Evolutionary conservation across 2,113 vertebrate species (phyloP), one percentile per base, ranked within the genome.

Genomic region (human (Homo sapiens)): DNA sequence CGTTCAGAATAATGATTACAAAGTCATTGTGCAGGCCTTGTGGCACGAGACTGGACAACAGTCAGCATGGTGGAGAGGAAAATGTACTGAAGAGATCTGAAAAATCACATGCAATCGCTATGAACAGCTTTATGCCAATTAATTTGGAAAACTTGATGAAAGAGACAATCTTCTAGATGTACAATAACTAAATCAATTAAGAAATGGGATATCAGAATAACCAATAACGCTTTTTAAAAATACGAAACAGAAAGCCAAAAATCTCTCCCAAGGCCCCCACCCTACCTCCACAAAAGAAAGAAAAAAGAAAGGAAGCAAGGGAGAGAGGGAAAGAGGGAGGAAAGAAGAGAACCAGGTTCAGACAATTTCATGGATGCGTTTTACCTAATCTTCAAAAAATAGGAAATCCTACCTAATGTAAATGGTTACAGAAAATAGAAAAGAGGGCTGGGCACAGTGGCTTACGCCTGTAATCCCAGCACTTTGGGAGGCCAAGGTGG

Each of bases 181-280:
- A 86, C 93, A 95, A 90, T 75, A 90, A 78, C 52, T 66, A 83
- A 82, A 75, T 64, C 30, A 72, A 52, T 83, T 48, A 93, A 82
- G 38, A 82, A 82, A 93, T 50, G 10, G 30, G 79, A 75, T 76
- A 81, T 52, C 86, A 76, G 86, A 83, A 66, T 90, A 82, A 83
- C n/a, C n/a, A 66, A 76, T 83, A 83, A 50, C 52, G 22, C 32
- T n/a, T 76, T 43, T 89, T 43, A 32, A 73, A 73, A 73, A 61
- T 61, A 43, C 30, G 17, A 50, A 50, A 59, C 23, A 61, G 40
- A 90, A 70, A 52, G 27, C 59, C 23, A 90, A 83, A 68, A 68
- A 78, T 70, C 72, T 61, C 40, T 86, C 35, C 73, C 35, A 64
- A 38, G 17, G 32, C 20, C 23, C 4, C 3, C 22, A 79, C 17